phyloP scores from a whole-genome alignment of 2,113 vertebrate genomes.

The Mormyrus iriodes region DNA sequence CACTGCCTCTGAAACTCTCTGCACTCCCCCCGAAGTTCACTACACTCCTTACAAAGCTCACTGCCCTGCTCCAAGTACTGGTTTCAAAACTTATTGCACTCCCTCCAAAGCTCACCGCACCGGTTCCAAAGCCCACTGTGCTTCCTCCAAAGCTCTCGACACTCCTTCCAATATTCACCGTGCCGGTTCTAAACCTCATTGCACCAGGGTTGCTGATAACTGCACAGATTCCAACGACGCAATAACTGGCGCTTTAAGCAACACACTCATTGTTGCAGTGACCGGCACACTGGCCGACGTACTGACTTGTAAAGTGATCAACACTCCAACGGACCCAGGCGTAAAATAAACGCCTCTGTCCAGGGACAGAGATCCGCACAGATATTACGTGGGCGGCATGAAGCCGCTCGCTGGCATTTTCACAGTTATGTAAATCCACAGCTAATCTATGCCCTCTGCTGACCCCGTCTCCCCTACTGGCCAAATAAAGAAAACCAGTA shows the following conservation, averaged over 20 bases:
- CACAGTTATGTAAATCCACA: conserved; percentile 16
- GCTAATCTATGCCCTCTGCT: neutral
- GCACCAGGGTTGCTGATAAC: neutral
- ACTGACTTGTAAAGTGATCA: neutral
- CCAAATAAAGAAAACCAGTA: neutral
- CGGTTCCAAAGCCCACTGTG: too few relatives aligned
- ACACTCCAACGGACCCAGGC: neutral
- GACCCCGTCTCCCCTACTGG: neutral
- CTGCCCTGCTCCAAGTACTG: too few relatives aligned
- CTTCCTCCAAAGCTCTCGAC: neutral
- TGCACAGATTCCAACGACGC: neutral
- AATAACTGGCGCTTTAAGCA: neutral
- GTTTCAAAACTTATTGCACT: neutral
- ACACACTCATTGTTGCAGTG: neutral
- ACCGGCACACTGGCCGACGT: neutral
- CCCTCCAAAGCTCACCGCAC: too few relatives aligned
- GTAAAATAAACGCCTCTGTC: neutral
- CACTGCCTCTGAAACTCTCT: too few relatives aligned
- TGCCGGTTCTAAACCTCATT: neutral
- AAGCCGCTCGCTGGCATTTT: conserved; percentile 4
- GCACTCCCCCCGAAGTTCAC: too few relatives aligned
- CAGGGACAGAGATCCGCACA: neutral
- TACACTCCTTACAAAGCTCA: neutral
- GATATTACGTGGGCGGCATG: neutral
- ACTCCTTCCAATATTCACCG: neutral